Base-by-base conservation (phyloP, 2,797 vertebrate genomes). In the Argya squamiceps region DNA sequence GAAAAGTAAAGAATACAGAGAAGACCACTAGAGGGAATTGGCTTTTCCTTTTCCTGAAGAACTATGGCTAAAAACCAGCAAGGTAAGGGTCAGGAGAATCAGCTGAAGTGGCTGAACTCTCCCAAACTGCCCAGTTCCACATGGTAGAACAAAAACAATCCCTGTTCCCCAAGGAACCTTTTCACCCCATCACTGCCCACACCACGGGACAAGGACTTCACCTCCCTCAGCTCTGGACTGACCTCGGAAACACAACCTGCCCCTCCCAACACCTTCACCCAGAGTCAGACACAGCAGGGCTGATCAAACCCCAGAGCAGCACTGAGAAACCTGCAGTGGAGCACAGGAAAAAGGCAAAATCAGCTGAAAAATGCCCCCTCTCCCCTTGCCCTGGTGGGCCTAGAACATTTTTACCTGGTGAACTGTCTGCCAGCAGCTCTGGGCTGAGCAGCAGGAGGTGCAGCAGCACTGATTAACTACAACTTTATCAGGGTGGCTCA, bases 291-390 rank as follows among this genome's bases (percentile, higher is more conserved):
- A 56, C 1, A 80, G 92, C 75, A 74, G 88, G 44, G 47, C 78
- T 34, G 60, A 50, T 64, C 67, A 30, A 93, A 53, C 0, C 8
- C 49, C 82, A 39, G 0, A 34, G 69, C 69, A 83, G 73, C 95
- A 76, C 84, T 52, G 86, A 91, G 64, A 17, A 8, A 91, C 70
- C 89, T 93, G 92, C 88, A 96, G 85, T 26, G 84, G 53, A 88
- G 90, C 75, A 71, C 86, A 86, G 84, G 23, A 20, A 36, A 87
- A 78, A 47, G 77, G 27, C 87, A 84, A 26, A 21, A 63, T 17
- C 46, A 83, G 89, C 37, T 89, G 75, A 55, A 87, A 73, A 3
- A 39, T 3, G 39, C 78, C 73, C 63, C 11, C 55, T 76, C 37
- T 65, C 69, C 59, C 46, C 52, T 2, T 8, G 20, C 62, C n/a